Percentiles rank a stretch among this genome's conserved stretches.
Evolutionary conservation across 2,888 invertebrate species (phyloP).

Genomic region (Dicycla oo): DNA sequence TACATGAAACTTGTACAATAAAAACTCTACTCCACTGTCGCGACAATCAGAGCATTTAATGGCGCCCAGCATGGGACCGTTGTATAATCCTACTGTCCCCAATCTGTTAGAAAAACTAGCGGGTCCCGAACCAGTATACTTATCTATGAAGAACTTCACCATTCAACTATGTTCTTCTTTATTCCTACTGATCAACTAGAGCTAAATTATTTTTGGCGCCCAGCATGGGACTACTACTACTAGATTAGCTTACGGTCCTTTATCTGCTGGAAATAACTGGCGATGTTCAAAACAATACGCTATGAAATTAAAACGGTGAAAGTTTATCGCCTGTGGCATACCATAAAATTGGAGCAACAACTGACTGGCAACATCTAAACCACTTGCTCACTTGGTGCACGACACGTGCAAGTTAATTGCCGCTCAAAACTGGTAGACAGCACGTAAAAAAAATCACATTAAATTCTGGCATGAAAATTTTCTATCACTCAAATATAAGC

Average conservation of each 20-base stretch:
- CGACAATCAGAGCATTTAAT: background rate
- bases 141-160: background rate
- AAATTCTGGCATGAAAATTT: too few species aligned
- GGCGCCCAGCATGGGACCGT: slow-evolving; percentile 8
- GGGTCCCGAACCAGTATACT: too few species aligned
- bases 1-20: background rate
- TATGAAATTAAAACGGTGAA: background rate
- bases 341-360: too few species aligned
- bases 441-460: too few species aligned
- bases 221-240: background rate
- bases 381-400: too few species aligned
- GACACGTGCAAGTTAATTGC: too few species aligned
- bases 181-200: background rate
- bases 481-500: too few species aligned
- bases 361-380: too few species aligned
- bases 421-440: too few species aligned
- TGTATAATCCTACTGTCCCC: background rate
- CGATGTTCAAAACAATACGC: too few species aligned
- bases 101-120: background rate
- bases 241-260: background rate
- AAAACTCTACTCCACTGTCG: background rate
- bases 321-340: too few species aligned
- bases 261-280: background rate
- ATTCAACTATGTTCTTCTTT: background rate
- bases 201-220: background rate